Conservation (phyloP, 1,140 invertebrate species). For the Daktulosphaira vitifoliae region DNA sequence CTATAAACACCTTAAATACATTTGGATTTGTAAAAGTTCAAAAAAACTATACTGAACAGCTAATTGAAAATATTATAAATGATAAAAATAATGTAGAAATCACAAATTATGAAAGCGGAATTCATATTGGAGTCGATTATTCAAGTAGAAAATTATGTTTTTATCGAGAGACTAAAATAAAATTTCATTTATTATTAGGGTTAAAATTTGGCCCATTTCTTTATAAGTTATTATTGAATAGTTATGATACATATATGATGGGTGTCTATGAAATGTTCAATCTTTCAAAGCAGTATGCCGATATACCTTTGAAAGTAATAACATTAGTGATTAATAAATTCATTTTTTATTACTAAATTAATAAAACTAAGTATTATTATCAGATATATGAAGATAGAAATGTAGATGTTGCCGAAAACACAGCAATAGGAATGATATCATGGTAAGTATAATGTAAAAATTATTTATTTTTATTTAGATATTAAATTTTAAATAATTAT, state of each 20-base stretch:
- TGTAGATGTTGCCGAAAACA: slow-evolving; percentile 11
- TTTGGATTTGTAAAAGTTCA: background rate
- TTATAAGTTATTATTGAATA: background rate
- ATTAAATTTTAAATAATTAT: background rate
- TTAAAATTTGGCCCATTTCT: background rate
- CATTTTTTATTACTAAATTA: background rate
- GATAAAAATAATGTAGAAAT: background rate
- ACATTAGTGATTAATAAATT: background rate
- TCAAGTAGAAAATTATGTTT: background rate
- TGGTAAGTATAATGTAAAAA: background rate
- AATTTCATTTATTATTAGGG: background rate
- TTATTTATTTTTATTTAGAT: too few relatives aligned
- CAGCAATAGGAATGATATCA: background rate
- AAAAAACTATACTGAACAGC: background rate
- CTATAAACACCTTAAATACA: background rate
- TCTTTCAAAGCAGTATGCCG: background rate
- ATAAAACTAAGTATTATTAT: background rate
- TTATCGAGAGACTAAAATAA: background rate
- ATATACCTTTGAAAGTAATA: slow-evolving; percentile 5
- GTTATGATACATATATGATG: background rate
- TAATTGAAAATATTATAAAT: background rate
- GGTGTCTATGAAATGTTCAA: background rate
- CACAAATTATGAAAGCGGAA: too few relatives aligned
- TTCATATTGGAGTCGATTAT: slow-evolving; percentile 3
- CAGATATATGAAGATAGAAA: background rate